Evolutionary conservation across 2,888 invertebrate genomes (phyloP).

Genomic region (Drosophila aldrichi): DNA sequence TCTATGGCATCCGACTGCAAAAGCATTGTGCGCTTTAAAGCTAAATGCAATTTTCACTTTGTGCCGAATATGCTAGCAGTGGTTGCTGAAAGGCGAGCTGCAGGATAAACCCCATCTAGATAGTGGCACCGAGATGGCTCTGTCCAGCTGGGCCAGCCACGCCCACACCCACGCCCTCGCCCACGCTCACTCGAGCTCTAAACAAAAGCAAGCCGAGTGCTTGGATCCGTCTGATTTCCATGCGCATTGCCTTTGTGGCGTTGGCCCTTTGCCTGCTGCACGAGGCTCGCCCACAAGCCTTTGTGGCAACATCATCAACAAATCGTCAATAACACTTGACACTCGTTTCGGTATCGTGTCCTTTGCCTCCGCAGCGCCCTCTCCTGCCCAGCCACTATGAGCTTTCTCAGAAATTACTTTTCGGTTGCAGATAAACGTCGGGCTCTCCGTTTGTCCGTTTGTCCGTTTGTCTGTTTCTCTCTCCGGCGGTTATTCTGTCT

Average conservation of each 20-base stretch:
- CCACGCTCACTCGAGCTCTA: slow-evolving; percentile 35
- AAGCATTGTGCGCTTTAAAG: slow-evolving; percentile 29
- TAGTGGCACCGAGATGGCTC: slow-evolving; percentile 14
- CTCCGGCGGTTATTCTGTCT: slow-evolving; percentile 10
- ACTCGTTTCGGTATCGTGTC: slow-evolving; percentile 53
- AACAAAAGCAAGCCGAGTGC: slow-evolving; percentile 43
- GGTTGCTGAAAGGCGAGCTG: slow-evolving; percentile 24
- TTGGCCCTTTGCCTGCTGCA: slow-evolving; percentile 32
- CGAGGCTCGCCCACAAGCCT: slow-evolving; percentile 24
- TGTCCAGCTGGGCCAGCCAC: slow-evolving; percentile 29
- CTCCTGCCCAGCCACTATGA: slow-evolving; percentile 40
- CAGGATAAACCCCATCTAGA: slow-evolving; percentile 24
- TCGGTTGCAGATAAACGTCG: slow-evolving; percentile 60
- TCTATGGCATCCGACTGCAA: slow-evolving; percentile 29
- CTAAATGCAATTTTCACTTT: slow-evolving; percentile 36
- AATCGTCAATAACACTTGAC: slow-evolving; percentile 80
- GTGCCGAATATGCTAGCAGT: slow-evolving; percentile 20
- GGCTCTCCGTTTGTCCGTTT: slow-evolving; percentile 7
- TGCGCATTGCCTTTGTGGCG: slow-evolving; percentile 45
- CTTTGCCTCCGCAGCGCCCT: slow-evolving; percentile 33
- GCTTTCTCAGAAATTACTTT: slow-evolving; percentile 77
- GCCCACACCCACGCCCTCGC: slow-evolving; percentile 3
- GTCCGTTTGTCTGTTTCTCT: background rate
- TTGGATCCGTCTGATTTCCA: slow-evolving; percentile 52
- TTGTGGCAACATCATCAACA: slow-evolving; percentile 77